Evolutionary conservation across 2,797 vertebrate species (phyloP).

Genomic region (Lateolabrax maculatus): DNA sequence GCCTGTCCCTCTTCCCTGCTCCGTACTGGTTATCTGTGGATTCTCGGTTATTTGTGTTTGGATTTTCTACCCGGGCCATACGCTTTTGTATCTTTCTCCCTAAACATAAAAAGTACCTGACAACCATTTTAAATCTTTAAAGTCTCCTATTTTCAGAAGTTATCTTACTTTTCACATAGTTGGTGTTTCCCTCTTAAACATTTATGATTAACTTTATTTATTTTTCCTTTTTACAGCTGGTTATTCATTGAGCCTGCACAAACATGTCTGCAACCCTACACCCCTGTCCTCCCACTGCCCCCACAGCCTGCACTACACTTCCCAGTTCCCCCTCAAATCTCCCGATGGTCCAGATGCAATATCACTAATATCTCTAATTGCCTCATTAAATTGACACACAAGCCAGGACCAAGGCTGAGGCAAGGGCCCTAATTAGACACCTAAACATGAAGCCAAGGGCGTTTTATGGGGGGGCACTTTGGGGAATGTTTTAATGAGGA

Average conservation of each 20-base stretch:
- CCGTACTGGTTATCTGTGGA: no score
- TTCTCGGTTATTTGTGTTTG: no score
- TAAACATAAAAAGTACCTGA: not conserved
- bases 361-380: conserved; percentile 80
- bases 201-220: conserved; percentile 1
- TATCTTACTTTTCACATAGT: not conserved
- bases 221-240: conserved; percentile 28
- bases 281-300: conserved; percentile 58
- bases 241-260: conserved; percentile 27
- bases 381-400: conserved; percentile 83
- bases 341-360: conserved; percentile 75
- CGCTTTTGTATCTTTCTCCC: no score
- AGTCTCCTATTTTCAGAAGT: not conserved
- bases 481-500: conserved; percentile 86
- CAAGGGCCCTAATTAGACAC: conserved; percentile 82
- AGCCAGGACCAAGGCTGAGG: conserved; percentile 70
- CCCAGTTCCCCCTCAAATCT: conserved; percentile 49
- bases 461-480: conserved; percentile 80
- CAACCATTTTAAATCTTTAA: not conserved
- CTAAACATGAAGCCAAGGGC: conserved; percentile 80
- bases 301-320: conserved; percentile 44
- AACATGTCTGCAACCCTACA: conserved; percentile 57
- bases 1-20: no score
- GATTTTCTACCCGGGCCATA: no score
- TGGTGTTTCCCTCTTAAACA: conserved; percentile 8